phyloP scores from a whole-genome alignment of 1,140 invertebrate genomes.

The Temnothorax longispinosus region DNA sequence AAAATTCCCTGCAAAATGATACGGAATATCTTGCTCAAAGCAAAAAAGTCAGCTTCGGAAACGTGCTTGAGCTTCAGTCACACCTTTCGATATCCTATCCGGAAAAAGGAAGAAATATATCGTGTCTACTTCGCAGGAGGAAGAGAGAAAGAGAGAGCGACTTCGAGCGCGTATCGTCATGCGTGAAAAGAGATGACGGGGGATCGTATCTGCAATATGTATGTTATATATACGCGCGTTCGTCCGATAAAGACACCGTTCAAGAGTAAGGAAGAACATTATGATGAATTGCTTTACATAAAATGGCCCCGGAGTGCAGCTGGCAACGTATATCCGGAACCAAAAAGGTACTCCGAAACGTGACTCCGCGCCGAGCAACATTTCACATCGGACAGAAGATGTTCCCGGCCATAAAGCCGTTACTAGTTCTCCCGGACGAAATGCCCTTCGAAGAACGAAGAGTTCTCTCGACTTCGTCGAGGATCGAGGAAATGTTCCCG shows the following conservation, averaged over 20 bases:
- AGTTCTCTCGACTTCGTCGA: constrained; percentile 15
- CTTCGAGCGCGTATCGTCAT: not conserved
- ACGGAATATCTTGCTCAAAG: not conserved
- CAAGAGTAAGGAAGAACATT: constrained; percentile 15
- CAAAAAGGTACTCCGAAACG: constrained; percentile 48
- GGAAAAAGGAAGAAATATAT: not conserved
- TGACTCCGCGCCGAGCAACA: constrained; percentile 38
- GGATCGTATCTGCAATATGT: constrained; percentile 41
- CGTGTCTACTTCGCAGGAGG: constrained; percentile 1
- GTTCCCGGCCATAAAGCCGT: constrained; percentile 46
- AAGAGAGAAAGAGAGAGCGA: not conserved
- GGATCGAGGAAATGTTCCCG: not conserved
- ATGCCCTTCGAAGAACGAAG: constrained; percentile 9
- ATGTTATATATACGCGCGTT: not conserved
- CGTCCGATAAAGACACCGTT: constrained; percentile 45
- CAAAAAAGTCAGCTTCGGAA: not conserved
- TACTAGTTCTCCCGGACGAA: constrained; percentile 5
- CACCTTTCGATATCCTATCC: not conserved
- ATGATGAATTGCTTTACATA: constrained; percentile 50
- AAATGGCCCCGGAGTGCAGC: constrained; percentile 39
- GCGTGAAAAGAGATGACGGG: constrained; percentile 28
- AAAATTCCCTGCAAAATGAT: no score
- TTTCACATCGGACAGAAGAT: constrained; percentile 54
- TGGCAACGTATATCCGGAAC: constrained; percentile 49
- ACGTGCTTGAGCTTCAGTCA: not conserved